Evolutionary conservation across 2,888 invertebrate species (phyloP).

Genomic region (Aphodius sticticus): DNA sequence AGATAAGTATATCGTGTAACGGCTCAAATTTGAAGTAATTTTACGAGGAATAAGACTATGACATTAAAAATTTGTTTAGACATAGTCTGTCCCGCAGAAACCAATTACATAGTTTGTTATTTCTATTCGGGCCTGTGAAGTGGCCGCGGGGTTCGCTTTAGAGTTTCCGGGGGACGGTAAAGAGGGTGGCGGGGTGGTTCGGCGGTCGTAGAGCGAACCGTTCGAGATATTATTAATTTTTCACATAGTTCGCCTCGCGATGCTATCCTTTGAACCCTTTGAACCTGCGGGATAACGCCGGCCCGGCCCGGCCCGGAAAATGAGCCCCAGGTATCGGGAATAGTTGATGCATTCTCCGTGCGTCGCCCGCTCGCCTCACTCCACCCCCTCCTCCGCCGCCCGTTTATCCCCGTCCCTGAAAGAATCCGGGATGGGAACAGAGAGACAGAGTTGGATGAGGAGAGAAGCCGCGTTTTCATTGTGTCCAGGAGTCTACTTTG

Average conservation of each 20-base stretch:
- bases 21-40: not conserved
- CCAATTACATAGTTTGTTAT: not conserved
- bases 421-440: not conserved
- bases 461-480: not conserved
- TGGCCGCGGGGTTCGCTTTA: not conserved
- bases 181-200: not conserved
- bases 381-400: not conserved
- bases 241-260: constrained; percentile 58
- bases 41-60: not conserved
- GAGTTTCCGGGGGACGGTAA: not conserved
- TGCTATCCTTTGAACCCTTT: constrained; percentile 45
- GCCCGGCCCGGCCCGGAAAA: constrained; percentile 41
- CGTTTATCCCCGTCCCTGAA: not conserved
- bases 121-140: not conserved
- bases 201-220: not conserved
- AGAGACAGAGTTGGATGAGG: not conserved
- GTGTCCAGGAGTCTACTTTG: not conserved
- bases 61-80: not conserved
- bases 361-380: not conserved
- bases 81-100: not conserved
- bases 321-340: constrained; percentile 56
- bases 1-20: not conserved
- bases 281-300: constrained; percentile 42
- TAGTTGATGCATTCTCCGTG: constrained; percentile 53
- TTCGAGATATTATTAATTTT: constrained; percentile 54